Evolutionary conservation across 2,797 vertebrate species (phyloP), one percentile per base, ranked within the genome.

Genomic region (Falco biarmicus): DNA sequence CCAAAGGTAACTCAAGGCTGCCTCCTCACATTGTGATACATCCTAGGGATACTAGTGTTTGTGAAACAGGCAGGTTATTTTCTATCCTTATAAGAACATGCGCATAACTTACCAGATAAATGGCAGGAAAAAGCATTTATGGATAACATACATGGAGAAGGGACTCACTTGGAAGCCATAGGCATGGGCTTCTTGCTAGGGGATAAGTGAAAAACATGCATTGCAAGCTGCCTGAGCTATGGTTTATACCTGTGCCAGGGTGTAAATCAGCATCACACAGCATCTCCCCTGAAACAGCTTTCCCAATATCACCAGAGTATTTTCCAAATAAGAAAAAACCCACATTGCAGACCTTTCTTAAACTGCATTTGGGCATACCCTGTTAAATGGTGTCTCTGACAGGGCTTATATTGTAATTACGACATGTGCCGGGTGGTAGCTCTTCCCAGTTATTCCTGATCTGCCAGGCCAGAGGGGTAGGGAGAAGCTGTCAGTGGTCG

Each of bases 11-110:
- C 19, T 47, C 1, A 1, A 47, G 22, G 39, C 28, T 74, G 25
- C 43, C 47, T 81, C 24, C 47, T 81, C 21, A 8, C 0, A 0
- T 32, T 74, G 37, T 51, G 54, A 10, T 41, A 56, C 34, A 37
- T 31, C n/a, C 32, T 14, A n/a, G 28, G 19, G 59, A 25, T 25
- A 10, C 5, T 28, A 0, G 0, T 34, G 32, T 26, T 39, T 47
- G 43, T 39, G n/a, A 88, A 93, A 34, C 25, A 50, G 9, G 11
- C 28, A 31, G 8, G 6, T 13, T 65, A 7, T 2, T 71, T 75
- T 73, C 57, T 39, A 11, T 29, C 34, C 48, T 74, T 5, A 2
- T 22, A 74, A 68, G n/a, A 65, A 2, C 2, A 12, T 6, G 13
- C 34, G 6, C 8, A 1, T n/a, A 7, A 43, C 13, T 81, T 22